Evolutionary conservation across 2,797 vertebrate species (phyloP), one percentile per base, ranked within the genome.

Genomic region (Bradypus variegatus): DNA sequence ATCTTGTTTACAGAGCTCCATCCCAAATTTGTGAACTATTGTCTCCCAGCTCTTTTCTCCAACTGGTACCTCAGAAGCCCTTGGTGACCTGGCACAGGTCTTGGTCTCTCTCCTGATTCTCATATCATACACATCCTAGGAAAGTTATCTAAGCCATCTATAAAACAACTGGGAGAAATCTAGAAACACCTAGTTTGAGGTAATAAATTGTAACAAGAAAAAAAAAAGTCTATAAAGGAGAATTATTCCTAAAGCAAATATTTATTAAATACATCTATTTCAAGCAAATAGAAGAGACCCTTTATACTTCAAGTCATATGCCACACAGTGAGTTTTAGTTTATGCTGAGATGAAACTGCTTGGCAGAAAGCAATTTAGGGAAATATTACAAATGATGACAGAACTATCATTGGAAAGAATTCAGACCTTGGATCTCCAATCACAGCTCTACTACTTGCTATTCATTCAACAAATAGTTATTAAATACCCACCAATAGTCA

Each of bases 221-320:
- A 48, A 21, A 31, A 58, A 29, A 1, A 48, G 3, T 78, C 45
- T 78, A 55, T 69, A 16, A 62, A n/a, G 45, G 48, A 55, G 41
- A 86, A 73, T 77, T 55, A 92, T 86, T 84, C 62, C 86, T 87
- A 93, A 94, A 94, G 83, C 36, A 92, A 91, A n/a, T 86, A 80
- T 53, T 64, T 78, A 86, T 29, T 78, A 90, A 86, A 60, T 87
- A 55, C 15, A 64, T 33, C n/a, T 60, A 82, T 90, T 90, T 91
- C 64, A 90, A 80, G 88, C 23, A 75, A 53, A 67, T 11, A 21
- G 36, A 62, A 87, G 50, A 48, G 50, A 48, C 25, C 60, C 65
- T 89, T 91, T 78, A 81, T 10, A 70, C 15, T 58, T 72, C 41
- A 58, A 50, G 13, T 65, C 53, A 70, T 38, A 45, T 73, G 64